Conservation (phyloP, 2,888 invertebrate genomes). For the Mythimna lalbum region DNA sequence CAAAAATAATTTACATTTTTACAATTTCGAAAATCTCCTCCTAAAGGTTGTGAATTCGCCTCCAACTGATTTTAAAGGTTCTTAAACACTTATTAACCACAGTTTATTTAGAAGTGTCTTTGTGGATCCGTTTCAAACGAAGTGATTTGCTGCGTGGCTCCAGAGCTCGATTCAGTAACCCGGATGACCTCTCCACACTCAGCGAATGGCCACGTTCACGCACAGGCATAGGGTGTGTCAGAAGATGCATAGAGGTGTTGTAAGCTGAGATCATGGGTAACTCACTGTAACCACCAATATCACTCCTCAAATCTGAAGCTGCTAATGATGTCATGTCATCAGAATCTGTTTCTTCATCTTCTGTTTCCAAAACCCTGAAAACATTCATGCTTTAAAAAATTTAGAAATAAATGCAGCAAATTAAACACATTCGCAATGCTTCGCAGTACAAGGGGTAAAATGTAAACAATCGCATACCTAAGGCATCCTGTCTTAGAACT, state of each 20-base stretch:
- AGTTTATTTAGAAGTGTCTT: constrained; percentile 69
- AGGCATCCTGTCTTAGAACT: constrained; percentile 22
- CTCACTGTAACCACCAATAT: constrained; percentile 75
- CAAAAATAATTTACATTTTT: constrained; percentile 71
- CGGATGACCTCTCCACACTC: constrained; percentile 79
- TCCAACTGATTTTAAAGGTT: constrained; percentile 4
- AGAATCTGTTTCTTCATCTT: constrained; percentile 72
- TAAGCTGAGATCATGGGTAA: constrained; percentile 70
- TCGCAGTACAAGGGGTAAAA: constrained; percentile 11
- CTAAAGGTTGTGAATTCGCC: constrained; percentile 10
- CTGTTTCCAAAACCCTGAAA: constrained; percentile 78
- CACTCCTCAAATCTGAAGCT: constrained; percentile 77
- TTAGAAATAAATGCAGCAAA: neutral
- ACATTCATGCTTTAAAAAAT: neutral
- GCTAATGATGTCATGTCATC: constrained; percentile 76
- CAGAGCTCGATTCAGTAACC: constrained; percentile 70
- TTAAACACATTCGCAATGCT: constrained; percentile 36
- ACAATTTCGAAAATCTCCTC: constrained; percentile 35
- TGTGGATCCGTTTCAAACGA: constrained; percentile 77
- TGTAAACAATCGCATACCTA: constrained; percentile 37
- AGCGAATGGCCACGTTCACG: constrained; percentile 83
- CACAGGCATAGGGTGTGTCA: constrained; percentile 66
- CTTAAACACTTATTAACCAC: constrained; percentile 37
- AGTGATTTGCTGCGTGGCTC: constrained; percentile 86
- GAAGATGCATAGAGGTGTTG: constrained; percentile 68